Evolutionary conservation across 2,113 vertebrate species (phyloP), one percentile per base, ranked within the genome.

Genomic region (Dryoscopus gambensis): DNA sequence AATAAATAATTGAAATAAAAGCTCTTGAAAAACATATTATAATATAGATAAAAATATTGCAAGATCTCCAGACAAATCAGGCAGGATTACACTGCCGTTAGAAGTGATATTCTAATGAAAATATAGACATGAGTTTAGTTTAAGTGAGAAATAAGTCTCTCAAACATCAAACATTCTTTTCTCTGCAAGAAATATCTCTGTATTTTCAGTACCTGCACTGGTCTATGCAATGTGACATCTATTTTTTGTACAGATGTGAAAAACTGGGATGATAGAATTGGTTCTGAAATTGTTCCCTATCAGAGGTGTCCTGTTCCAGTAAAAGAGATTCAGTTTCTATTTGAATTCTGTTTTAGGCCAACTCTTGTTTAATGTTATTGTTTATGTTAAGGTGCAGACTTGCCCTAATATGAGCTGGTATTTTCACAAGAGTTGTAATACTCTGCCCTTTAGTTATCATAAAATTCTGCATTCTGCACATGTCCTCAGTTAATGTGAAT

Each of bases 391-490:
- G 20, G n/a, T 82, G 65, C 47, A 70, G 84, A 57, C 9, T 44
- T 44, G 24, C 27, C 74, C 69, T 87, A 57, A 47, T 22, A 77
- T 62, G 17, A 79, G 10, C 15, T 74, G 47, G 13, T 89, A 77
- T 84, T 83, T 95, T 74, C 69, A 69, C 33, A 80, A 24, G 24
- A 87, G 67, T 28, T 92, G 50, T 39, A 80, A 84, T 69, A 95
- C 50, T 90, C 65, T 93, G 64, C 42, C 53, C 73, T 60, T 87
- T 65, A 40, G 24, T 87, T 92, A 81, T 19, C 62, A 78, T 37
- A 80, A 96, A 91, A 94, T 87, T 33, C 28, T 42, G 25, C 62
- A 96, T 89, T 95, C 92, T 90, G 83, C 47, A 60, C 77, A 55
- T 79, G 71, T 57, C 52, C 50, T 80, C 77, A 84, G 56, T 49